phyloP scores from a whole-genome alignment of 2,797 vertebrate species.

The Telmatherina bonti region DNA sequence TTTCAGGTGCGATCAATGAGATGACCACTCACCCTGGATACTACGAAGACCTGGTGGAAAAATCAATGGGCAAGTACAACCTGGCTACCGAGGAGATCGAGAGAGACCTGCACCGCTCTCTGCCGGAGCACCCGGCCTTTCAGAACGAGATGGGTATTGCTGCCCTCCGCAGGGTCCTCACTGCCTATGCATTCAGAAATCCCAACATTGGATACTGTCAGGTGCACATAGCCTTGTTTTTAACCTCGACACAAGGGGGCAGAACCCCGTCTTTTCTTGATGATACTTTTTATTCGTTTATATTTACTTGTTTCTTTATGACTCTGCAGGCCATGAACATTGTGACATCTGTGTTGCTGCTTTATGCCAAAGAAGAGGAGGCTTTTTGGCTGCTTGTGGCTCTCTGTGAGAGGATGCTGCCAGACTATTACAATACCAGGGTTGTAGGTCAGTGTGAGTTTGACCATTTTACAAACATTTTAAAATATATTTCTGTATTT shows the following conservation, averaged over 20 bases:
- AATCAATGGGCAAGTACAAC: slow-evolving; percentile 97
- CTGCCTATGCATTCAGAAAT: slow-evolving; percentile 97
- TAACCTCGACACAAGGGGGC: background rate
- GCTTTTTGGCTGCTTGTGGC: slow-evolving; percentile 98
- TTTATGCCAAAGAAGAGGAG: slow-evolving; percentile 97
- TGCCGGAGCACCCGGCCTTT: slow-evolving; percentile 97
- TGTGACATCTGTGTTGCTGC: slow-evolving; percentile 94
- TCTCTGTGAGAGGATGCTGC: slow-evolving; percentile 96
- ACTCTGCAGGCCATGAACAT: slow-evolving; percentile 96
- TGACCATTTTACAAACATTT: too few relatives aligned
- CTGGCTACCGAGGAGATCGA: slow-evolving; percentile 98
- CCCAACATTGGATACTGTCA: slow-evolving; percentile 99
- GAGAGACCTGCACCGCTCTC: slow-evolving; percentile 96
- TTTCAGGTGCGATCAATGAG: slow-evolving; percentile 93
- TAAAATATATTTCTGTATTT: slow-evolving; percentile 5
- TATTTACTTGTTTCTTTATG: background rate
- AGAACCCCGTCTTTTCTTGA: background rate
- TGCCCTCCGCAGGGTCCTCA: slow-evolving; percentile 94
- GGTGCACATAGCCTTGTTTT: slow-evolving; percentile 74
- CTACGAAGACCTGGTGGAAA: slow-evolving; percentile 97
- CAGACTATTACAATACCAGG: slow-evolving; percentile 98
- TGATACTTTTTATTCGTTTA: background rate
- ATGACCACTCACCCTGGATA: slow-evolving; percentile 97
- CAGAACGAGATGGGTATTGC: slow-evolving; percentile 99
- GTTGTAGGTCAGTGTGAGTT: slow-evolving; percentile 90